Evolutionary conservation across 1,140 invertebrate genomes (phyloP).

Genomic region (Muscidifurax raptorellus): DNA sequence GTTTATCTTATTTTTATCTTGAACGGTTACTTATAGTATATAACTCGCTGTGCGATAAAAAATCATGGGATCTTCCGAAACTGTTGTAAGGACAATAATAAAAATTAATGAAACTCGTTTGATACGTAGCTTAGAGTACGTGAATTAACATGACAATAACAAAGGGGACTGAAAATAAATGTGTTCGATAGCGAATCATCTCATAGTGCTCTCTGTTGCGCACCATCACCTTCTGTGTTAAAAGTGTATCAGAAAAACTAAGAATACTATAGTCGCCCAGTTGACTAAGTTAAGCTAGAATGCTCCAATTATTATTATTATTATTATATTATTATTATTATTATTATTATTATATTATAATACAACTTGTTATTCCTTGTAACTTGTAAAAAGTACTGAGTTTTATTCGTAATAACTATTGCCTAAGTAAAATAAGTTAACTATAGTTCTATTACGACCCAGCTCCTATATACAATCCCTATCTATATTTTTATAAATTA

Average conservation of each 20-base stretch:
- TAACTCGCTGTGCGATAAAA: constrained; percentile 36
- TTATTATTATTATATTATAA: constrained; percentile 57
- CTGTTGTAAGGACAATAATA: constrained; percentile 19
- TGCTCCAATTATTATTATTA: constrained; percentile 50
- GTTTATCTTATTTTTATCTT: constrained; percentile 1
- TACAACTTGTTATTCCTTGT: constrained; percentile 74
- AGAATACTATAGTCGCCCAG: constrained; percentile 58
- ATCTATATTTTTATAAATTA: constrained; percentile 73
- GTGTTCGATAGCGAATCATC: constrained; percentile 44
- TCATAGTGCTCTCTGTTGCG: constrained; percentile 59
- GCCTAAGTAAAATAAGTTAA: constrained; percentile 70
- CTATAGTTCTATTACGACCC: constrained; percentile 67
- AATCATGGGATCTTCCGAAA: constrained; percentile 36
- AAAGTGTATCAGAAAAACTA: constrained; percentile 54
- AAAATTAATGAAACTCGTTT: constrained; percentile 18
- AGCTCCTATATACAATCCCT: constrained; percentile 57
- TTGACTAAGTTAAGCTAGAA: constrained; percentile 66
- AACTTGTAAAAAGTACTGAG: constrained; percentile 76
- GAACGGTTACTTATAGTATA: background rate
- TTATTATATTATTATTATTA: constrained; percentile 48
- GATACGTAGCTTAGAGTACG: constrained; percentile 37
- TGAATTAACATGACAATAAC: constrained; percentile 48
- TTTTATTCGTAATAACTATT: constrained; percentile 74
- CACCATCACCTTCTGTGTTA: constrained; percentile 66
- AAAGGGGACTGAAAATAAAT: constrained; percentile 45